A percentile compares a stretch with the other conserved stretches of the same genome.
phyloP scores from a whole-genome alignment of 1,140 invertebrate genomes.

The Himalopsyche phryganea region DNA sequence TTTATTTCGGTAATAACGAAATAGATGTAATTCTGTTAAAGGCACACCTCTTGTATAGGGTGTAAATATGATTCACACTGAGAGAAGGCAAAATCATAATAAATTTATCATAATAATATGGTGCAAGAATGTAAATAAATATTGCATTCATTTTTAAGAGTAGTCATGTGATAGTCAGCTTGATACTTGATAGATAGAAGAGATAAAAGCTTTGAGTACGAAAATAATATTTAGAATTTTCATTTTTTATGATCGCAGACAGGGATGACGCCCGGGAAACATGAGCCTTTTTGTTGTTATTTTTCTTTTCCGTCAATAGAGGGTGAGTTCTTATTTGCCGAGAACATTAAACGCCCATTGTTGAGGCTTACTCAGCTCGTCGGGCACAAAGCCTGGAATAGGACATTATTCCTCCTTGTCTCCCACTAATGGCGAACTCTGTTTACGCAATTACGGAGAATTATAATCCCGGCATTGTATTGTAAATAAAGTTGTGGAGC shows the following conservation, averaged over 20 bases:
- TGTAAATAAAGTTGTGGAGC: conserved; percentile 6
- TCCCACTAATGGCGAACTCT: conserved; percentile 4
- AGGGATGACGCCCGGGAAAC: neutral
- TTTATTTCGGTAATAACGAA: too few relatives aligned
- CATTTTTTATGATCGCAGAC: neutral
- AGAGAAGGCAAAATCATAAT: too few relatives aligned
- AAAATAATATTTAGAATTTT: too few relatives aligned
- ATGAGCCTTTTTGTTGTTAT: conserved; percentile 1
- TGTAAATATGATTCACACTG: too few relatives aligned
- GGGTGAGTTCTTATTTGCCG: neutral
- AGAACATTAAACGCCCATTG: neutral
- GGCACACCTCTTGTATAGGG: too few relatives aligned
- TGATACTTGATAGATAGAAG: too few relatives aligned
- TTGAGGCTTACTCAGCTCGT: neutral
- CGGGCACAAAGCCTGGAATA: neutral
- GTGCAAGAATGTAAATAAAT: too few relatives aligned
- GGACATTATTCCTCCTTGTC: neutral
- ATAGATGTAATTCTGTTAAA: too few relatives aligned
- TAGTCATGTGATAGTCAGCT: too few relatives aligned
- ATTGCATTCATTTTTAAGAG: too few relatives aligned
- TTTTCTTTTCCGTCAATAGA: neutral
- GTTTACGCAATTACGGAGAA: neutral
- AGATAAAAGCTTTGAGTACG: too few relatives aligned
- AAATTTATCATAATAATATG: too few relatives aligned
- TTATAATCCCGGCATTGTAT: neutral